Evolutionary conservation across 2,888 invertebrate species (phyloP).

Genomic region (Thymelicus lineola): DNA sequence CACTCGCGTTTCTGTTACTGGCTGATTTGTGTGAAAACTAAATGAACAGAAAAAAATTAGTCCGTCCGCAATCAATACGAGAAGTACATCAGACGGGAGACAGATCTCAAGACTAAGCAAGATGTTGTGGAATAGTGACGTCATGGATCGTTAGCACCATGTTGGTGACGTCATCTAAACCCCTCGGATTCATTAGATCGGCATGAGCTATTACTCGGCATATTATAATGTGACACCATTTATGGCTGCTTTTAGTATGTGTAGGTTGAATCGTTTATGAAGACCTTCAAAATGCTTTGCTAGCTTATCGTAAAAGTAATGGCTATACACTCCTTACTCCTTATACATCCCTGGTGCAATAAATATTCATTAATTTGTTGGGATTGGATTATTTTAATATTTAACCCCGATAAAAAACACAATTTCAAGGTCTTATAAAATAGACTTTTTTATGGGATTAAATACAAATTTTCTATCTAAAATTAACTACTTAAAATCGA

Average conservation of each 20-base stretch:
- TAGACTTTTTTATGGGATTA: too few relatives aligned
- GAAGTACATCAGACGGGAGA: slow-evolving; percentile 56
- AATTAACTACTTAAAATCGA: too few relatives aligned
- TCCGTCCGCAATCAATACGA: slow-evolving; percentile 45
- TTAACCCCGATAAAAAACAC: too few relatives aligned
- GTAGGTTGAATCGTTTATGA: neutral
- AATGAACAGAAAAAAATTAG: slow-evolving; percentile 45
- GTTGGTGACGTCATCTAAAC: slow-evolving; percentile 66
- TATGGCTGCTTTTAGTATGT: slow-evolving; percentile 12
- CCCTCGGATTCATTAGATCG: slow-evolving; percentile 53
- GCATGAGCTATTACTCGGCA: slow-evolving; percentile 52
- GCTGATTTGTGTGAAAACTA: neutral
- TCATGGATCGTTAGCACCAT: slow-evolving; percentile 76
- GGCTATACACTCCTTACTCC: too few relatives aligned
- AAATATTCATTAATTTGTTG: too few relatives aligned
- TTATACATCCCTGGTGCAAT: too few relatives aligned
- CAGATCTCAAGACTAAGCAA: slow-evolving; percentile 63
- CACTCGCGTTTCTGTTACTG: neutral
- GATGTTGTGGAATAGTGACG: slow-evolving; percentile 68
- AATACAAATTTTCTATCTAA: too few relatives aligned
- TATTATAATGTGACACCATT: slow-evolving; percentile 40
- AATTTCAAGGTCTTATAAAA: too few relatives aligned
- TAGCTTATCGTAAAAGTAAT: too few relatives aligned
- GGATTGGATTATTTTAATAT: too few relatives aligned
- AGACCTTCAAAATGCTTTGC: slow-evolving; percentile 10